Evolutionary conservation across 2,888 invertebrate genomes (phyloP), one percentile per base, ranked within the genome.

Genomic region (Pseudococcus longispinus): DNA sequence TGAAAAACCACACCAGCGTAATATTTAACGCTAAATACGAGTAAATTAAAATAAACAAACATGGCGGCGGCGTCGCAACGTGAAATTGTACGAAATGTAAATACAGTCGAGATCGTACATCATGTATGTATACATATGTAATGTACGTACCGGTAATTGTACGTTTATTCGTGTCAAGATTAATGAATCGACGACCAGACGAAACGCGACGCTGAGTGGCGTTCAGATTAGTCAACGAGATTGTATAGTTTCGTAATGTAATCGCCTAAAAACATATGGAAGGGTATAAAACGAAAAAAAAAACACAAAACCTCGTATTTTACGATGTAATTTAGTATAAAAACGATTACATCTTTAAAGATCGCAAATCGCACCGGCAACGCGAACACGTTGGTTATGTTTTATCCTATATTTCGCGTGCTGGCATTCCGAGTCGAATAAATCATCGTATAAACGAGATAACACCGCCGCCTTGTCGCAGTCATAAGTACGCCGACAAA

Each of bases 81-180:
- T 23, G 60, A 60, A 51, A 55, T 23, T 23, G n/a, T 60, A 13
- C 60, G 60, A 60, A 60, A 60, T 60, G 60, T 60, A 60, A 60
- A 60, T 60, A 60, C 23, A 23, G 60, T 23, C 23, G 60, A 60
- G 23, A 60, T 60, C 60, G 60, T 60, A 60, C 60, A 60, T 60
- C 60, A 60, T 60, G 60, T 23, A 60, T 60, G 9, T 23, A 23
- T 23, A 60, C 60, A 15, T 60, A 60, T 23, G 13, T 51, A 51
- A 51, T n/a, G 20, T 60, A 60, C 60, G 15, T 60, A 23, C 23
- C 60, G 15, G 70, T 70, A 70, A 70, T 70, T 70, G 70, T 29
- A 29, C 70, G 70, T 29, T 70, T 29, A 70, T 70, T 29, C 70
- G 70, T 70, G 70, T 70, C 70, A 29, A 70, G 70, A 70, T 70